These are phyloP conservation scores for Asobara japonica DNA, from an alignment of 1,140 invertebrate species.

Conservation along the genomic window DNA sequence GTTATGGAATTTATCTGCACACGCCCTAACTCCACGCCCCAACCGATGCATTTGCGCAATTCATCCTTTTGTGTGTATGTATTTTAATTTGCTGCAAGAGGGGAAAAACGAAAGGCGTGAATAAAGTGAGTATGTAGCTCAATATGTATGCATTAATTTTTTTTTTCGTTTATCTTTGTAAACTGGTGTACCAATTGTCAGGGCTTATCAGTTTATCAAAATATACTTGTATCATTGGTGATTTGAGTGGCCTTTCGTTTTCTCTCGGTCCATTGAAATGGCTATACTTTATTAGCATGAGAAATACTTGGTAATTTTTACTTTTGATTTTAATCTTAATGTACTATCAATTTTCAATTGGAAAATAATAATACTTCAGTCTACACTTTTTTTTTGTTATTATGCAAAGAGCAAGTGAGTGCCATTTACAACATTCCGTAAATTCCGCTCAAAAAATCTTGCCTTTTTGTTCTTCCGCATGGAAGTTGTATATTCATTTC, in stretches of 20 bases:
- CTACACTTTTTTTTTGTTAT: too few species aligned
- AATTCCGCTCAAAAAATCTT: too few species aligned
- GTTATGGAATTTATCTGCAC: slow-evolving; percentile 37
- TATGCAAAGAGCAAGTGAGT: too few species aligned
- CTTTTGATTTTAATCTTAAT: not conserved
- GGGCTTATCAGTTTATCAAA: slow-evolving; percentile 19
- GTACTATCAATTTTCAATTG: too few species aligned
- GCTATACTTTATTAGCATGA: not conserved
- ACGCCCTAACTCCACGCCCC: slow-evolving; percentile 30
- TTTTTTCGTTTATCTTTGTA: not conserved
- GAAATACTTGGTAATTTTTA: not conserved
- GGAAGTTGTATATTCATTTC: too few species aligned
- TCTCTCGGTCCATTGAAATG: not conserved
- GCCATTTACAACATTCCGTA: too few species aligned
- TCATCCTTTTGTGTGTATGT: slow-evolving; percentile 16
- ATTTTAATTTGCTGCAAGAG: not conserved
- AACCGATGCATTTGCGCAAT: slow-evolving; percentile 27
- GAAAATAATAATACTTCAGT: too few species aligned
- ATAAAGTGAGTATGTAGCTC: not conserved
- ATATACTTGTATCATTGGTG: slow-evolving; percentile 1
- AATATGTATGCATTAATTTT: not conserved
- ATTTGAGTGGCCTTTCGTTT: slow-evolving; percentile 16
- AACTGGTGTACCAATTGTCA: not conserved
- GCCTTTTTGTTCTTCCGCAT: too few species aligned
- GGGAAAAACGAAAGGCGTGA: not conserved